A percentile compares a stretch with the other conserved stretches of the same genome.
phyloP scores from a whole-genome alignment of 2,113 vertebrate genomes.

The Pithys albifrons region DNA sequence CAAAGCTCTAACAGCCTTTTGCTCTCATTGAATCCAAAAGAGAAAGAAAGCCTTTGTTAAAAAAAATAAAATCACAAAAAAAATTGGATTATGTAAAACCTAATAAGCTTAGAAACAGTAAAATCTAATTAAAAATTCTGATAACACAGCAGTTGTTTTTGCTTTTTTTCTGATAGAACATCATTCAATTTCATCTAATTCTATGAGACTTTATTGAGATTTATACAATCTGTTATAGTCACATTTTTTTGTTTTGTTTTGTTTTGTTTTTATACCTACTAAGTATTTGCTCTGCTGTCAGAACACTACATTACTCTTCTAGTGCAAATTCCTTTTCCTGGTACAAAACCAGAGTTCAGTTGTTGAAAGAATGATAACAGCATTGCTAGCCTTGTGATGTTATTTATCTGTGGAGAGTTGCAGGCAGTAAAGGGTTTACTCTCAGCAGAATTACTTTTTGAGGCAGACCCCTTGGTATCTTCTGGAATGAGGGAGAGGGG shows the following conservation, averaged over 20 bases:
- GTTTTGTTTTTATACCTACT: not conserved
- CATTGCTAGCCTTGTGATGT: not conserved
- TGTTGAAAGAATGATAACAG: not conserved
- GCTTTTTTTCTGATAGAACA: not conserved
- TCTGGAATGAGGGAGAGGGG: not conserved
- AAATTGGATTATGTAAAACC: not conserved
- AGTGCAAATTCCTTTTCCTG: not conserved
- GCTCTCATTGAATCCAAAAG: not conserved
- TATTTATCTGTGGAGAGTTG: not conserved
- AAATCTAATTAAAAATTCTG: not conserved
- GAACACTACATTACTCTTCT: not conserved
- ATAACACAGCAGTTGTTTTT: not conserved
- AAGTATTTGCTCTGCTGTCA: not conserved
- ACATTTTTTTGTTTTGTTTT: too few relatives aligned
- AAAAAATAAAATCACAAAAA: not conserved
- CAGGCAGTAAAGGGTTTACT: not conserved
- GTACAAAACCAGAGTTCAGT: not conserved
- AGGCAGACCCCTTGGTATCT: not conserved
- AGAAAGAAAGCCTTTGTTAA: not conserved
- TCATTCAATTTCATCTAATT: not conserved
- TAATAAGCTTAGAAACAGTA: not conserved
- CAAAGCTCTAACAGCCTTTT: not conserved
- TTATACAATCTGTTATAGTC: not conserved
- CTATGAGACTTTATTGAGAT: not conserved
- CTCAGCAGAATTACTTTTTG: not conserved